Evolutionary conservation across 2,113 vertebrate species (phyloP).

Genomic region (Hippocampus mohnikei): DNA sequence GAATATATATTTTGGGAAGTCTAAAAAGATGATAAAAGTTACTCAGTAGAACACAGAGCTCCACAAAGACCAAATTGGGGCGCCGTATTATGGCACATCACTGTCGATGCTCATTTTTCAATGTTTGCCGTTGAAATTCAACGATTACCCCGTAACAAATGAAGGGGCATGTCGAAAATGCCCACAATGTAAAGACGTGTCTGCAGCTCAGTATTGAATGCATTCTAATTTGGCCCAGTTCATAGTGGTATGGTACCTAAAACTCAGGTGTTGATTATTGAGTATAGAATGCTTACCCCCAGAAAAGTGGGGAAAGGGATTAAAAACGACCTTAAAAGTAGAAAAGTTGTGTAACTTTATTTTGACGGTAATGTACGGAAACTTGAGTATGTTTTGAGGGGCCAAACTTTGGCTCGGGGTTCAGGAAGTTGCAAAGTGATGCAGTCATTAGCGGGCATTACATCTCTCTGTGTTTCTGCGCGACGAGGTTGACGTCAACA

Average conservation of each 20-base stretch:
- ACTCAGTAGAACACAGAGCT: not conserved
- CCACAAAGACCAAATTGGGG: not conserved
- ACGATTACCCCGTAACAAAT: not conserved
- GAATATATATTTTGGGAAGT: not conserved
- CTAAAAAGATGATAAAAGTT: not conserved
- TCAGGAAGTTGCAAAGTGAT: constrained; percentile 5
- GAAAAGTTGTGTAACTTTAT: not conserved
- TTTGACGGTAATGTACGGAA: not conserved
- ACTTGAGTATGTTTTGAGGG: not conserved
- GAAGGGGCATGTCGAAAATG: not conserved
- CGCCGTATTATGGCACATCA: not conserved
- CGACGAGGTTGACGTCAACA: constrained; percentile 23
- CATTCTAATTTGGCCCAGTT: not conserved
- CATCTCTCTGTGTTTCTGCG: constrained; percentile 9
- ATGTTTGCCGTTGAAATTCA: not conserved
- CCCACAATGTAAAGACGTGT: not conserved
- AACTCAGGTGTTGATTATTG: not conserved
- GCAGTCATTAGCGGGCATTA: constrained; percentile 42
- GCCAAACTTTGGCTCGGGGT: constrained; percentile 1
- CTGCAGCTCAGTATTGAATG: not conserved
- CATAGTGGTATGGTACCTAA: not conserved
- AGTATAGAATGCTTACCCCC: not conserved
- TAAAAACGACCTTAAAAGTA: not conserved
- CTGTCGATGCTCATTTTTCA: not conserved
- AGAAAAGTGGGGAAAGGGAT: not conserved